Base-by-base conservation (phyloP, 2,113 vertebrate genomes). In the Cynopterus brachyotis region DNA sequence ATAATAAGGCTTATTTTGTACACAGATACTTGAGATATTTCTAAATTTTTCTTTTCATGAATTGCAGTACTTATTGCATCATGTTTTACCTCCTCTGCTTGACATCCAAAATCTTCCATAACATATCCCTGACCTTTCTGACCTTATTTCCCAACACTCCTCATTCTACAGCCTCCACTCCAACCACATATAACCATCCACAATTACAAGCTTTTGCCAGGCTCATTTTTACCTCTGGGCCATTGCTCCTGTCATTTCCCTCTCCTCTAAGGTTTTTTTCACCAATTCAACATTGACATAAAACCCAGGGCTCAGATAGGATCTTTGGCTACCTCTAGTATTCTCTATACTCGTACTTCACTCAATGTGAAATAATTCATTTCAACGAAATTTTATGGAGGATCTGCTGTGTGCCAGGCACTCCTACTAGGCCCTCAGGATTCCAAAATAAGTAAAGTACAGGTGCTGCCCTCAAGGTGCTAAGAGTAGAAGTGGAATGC, bases 41-140 rank as follows among this genome's bases (percentile, higher is more conserved):
- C 85, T 85, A 73, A 37, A 37, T 26, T 89, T 93, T 86, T 72
- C 12, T 83, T 92, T 66, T 85, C 55, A 86, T 83, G 24, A 84
- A 50, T 69, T 93, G 55, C 50, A 59, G n/a, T 76, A 60, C 7
- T 24, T 67, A n/a, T 42, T 82, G 47, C 22, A 22, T 81, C 47
- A 55, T 40, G 30, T 73, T 59, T 89, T 26, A 81, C 57, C 28
- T 84, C 60, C 91, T 97, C 59, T 87, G 69, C n/a, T 32, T 87
- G 42, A 59, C n/a, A 28, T 53, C 80, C 9, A 28, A 55, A 47
- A 42, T 80, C 69, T 85, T 78, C 86, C 13, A 35, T 42, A 72
- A 89, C 7, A 73, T 64, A 45, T 8, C 32, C 40, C 6, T 42
- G 30, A 20, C 10, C 72, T 94, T 72, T 85, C 35, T 89, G 60